These are phyloP conservation scores for Isurus oxyrinchus DNA, from an alignment of 2,113 vertebrate genomes.

Conservation along the genomic window DNA sequence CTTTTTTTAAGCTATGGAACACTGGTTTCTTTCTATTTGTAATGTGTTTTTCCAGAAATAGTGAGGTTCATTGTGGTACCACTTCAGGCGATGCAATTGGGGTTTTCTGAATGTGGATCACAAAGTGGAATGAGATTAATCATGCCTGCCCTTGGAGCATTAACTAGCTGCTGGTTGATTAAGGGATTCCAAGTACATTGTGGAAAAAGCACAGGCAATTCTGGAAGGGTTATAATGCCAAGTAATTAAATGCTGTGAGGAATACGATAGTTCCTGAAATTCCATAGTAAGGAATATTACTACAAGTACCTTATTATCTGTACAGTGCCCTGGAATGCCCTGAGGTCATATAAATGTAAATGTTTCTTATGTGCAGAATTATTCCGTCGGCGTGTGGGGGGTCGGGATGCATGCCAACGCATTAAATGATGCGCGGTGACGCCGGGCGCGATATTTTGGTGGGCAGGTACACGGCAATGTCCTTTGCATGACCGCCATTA, in stretches of 20 bases:
- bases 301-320: too few species aligned
- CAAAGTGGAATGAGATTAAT: background rate
- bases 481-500: too few species aligned
- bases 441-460: too few species aligned
- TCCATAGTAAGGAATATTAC: background rate
- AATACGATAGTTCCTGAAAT: constrained; percentile 1
- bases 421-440: too few species aligned
- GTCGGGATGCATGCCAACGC: too few species aligned
- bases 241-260: background rate
- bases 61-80: background rate
- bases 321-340: background rate
- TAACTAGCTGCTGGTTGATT: background rate
- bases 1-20: background rate
- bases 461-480: too few species aligned
- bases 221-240: background rate
- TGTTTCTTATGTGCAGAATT: too few species aligned
- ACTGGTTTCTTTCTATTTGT: background rate
- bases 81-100: background rate
- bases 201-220: background rate
- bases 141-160: background rate
- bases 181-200: background rate
- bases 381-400: too few species aligned
- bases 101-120: background rate
- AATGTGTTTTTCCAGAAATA: background rate
- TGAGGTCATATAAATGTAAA: background rate